Base-by-base conservation (phyloP, 2,113 vertebrate genomes). In the Corythaixoides concolor region DNA sequence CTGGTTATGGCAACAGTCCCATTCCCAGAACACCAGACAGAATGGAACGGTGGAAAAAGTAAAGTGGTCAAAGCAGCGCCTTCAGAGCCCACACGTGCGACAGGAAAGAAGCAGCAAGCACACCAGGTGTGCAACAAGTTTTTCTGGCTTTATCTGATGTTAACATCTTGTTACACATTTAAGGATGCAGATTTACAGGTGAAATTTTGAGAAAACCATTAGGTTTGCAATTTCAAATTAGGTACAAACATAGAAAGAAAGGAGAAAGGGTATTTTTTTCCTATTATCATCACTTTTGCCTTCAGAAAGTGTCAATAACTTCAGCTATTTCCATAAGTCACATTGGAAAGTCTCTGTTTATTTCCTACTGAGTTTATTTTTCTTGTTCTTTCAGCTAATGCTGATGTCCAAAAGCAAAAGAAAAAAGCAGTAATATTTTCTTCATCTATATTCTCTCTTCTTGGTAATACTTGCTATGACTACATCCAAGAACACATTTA, bases 351-450 rank as follows among this genome's bases (percentile, higher is more conserved):
- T 33, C 22, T 27, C 64, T 58, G 52, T 39, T 76, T 86, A 56
- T 45, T 87, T 81, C 72, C 81, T 35, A 52, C 73, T 37, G 17
- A 77, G 45, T 30, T 87, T 77, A 64, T 79, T 88, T 94, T 69
- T 43, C 75, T 81, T 74, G 6, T 67, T 72, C 49, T 78, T 85
- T 70, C 74, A 91, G 52, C 33, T 39, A 60, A 72, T 7, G 12
- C 2, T 55, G 64, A 69, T 59, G 18, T 62, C 80, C 47, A 89
- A 93, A 90, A 67, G 45, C 30, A 77, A 33, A 62, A 67, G 52
- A 68, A 89, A 60, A 76, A 69, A 66, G 37, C 20, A 35, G 24
- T 17, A 35, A 66, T 45, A 18, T 32, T 82, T 63, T 75, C 7
- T 63, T 63, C 70, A 75, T 17, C 33, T 85, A 5, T 16, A 60